Base-by-base conservation (phyloP, 2,113 vertebrate species). In the Centrocercus urophasianus region DNA sequence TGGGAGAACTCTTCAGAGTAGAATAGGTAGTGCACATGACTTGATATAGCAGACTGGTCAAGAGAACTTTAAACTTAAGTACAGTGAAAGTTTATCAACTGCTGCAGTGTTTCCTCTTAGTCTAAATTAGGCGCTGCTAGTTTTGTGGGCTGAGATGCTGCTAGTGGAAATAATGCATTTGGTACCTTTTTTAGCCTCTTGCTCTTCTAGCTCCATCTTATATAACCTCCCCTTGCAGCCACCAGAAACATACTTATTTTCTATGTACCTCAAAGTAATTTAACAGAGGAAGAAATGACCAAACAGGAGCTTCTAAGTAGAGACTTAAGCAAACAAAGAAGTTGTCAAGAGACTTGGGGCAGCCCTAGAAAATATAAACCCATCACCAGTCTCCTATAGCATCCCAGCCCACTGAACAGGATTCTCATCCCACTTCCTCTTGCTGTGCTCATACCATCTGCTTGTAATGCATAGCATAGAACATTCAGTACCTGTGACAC, bases 401-500 rank as follows among this genome's bases (percentile, higher is more conserved):
- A 15, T 88, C 86, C 38, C 67, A 88, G 42, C 54, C 15, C 28
- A 45, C 75, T 63, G 28, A 88, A 40, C 0, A 0, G 67, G 60
- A 59, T 77, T 91, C 59, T 69, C 50, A 86, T 80, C 67, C 60
- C 61, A 56, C 75, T 88, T 87, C 60, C 34, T 67, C 47, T 15
- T 21, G 45, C 89, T 87, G 28, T 60, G 18, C 34, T 95, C 72
- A 47, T 47, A 93, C 69, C 91, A 95, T 95, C 93, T 93, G 96
- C 64, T 90, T 71, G 18, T 42, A 81, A 94, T 65, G 34, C 75
- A 56, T 3, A 74, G 43, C 0, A 0, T 40, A 7, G 85, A 92
- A 93, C 87, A 75, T 34, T 81, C 65, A 38, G 92, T 83, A 93
- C 72, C 89, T 96, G 84, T 32, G 30, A 60, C 3, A 66, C 1